Evolutionary conservation across 1,140 invertebrate genomes (phyloP).

Genomic region (Bombus confusus): DNA sequence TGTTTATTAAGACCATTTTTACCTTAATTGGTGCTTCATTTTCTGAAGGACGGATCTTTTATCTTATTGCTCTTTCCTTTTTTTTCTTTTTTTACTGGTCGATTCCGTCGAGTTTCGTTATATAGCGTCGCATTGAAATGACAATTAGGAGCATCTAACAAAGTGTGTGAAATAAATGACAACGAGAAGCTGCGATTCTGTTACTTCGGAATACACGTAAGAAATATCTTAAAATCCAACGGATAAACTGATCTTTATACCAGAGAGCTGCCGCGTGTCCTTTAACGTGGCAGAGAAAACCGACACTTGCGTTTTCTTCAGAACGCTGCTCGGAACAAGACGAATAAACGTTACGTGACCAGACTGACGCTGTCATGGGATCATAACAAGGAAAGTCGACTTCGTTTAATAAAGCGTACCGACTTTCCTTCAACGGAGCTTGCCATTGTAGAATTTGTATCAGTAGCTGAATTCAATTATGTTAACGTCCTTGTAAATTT

Average conservation of each 20-base stretch:
- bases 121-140: background rate
- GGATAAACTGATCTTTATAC: background rate
- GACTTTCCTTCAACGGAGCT: background rate
- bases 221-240: background rate
- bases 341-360: conserved; percentile 19
- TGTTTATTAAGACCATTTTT: background rate
- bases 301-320: conserved; percentile 12
- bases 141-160: background rate
- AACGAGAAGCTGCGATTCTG: background rate
- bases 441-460: background rate
- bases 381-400: background rate
- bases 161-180: background rate
- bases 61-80: too few species aligned
- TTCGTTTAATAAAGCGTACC: conserved; percentile 2
- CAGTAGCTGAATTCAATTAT: background rate
- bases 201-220: background rate
- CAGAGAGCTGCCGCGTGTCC: background rate
- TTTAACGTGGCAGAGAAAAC: background rate
- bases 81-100: background rate
- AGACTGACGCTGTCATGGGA: background rate
- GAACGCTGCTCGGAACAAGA: background rate
- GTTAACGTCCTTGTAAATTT: background rate
- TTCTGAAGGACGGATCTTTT: background rate
- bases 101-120: background rate
- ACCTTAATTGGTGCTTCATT: background rate